These are phyloP conservation scores for Pandemis corylana DNA, from an alignment of 2,888 invertebrate species.

Conservation along the genomic window DNA sequence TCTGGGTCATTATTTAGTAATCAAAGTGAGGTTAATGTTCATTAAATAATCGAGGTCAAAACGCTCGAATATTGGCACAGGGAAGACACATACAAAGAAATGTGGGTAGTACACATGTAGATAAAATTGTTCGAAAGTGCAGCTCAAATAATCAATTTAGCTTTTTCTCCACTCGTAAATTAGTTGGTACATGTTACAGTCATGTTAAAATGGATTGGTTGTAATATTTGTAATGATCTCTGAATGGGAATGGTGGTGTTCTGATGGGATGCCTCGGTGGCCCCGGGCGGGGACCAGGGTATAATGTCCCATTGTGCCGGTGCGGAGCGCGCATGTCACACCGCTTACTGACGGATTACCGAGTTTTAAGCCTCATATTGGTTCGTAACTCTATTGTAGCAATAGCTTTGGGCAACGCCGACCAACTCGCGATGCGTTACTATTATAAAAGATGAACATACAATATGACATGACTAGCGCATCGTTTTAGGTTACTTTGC, in stretches of 20 bases:
- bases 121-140: constrained; percentile 17
- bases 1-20: not conserved
- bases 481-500: not conserved
- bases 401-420: constrained; percentile 56
- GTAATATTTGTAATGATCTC: constrained; percentile 11
- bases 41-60: no score
- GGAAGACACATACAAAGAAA: constrained; percentile 6
- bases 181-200: constrained; percentile 5
- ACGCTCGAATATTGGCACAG: no score
- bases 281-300: constrained; percentile 17
- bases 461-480: not conserved
- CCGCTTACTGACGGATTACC: constrained; percentile 76
- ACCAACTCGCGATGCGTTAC: constrained; percentile 34
- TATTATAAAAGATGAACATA: not conserved
- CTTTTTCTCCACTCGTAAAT: constrained; percentile 23
- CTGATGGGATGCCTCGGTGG: constrained; percentile 12
- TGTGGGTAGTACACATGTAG: not conserved
- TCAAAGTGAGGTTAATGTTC: constrained; percentile 2
- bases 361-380: constrained; percentile 70
- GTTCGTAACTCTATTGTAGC: constrained; percentile 57
- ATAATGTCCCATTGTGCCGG: constrained; percentile 63
- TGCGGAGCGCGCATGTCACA: constrained; percentile 57
- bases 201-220: constrained; percentile 9
- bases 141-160: constrained; percentile 22
- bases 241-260: not conserved